Base-by-base conservation (phyloP, 2,888 invertebrate genomes). In the Cerceris ruficornis region DNA sequence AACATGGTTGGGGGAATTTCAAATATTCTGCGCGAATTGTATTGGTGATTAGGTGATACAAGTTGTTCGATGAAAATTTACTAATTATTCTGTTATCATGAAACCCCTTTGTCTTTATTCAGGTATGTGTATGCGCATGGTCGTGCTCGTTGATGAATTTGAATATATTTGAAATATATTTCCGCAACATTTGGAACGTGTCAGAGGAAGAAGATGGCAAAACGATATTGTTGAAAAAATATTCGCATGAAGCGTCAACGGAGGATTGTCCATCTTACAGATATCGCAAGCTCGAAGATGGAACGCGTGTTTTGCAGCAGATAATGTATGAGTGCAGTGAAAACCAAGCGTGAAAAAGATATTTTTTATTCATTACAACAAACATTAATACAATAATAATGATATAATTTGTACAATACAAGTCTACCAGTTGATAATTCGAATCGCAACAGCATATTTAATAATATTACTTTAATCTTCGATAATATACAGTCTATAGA, bases 261-360 rank as follows among this genome's bases (percentile, higher is more conserved):
- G 54, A 72, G 11, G 43, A 41, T 8, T 60, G n/a, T 39, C 75
- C 70, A 7, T 66, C 66, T 0, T 88, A 86, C 43, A 81, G 75
- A 41, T 90, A 87, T 67, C 55, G 75, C 8, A 86, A 77, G 57
- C 84, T 88, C 6, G 42, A 80, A 69, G 90, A 90, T 54, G 87
- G 86, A 6, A 84, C 81, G 17, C 78, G 89, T 0, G 70, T 85
- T 52, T 80, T 90, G n/a, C 76, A 76, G 43, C 72, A 84, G 72
- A 69, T 90, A 69, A 69, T 85, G 8, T 61, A 57, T 14, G 54
- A 80, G 28, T 9, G 15, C 15, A 11, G 7, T 5, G 28, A 57
- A 7, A 54, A 58, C 9, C 28, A 6, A 17, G 14, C 7, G 1
- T 42, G 41, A 14, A 41, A 9, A 13, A 59, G 4, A 59, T 6